These are phyloP conservation scores for Podarcis siculus DNA, from an alignment of 2,797 vertebrate genomes.

Conservation along the genomic window DNA sequence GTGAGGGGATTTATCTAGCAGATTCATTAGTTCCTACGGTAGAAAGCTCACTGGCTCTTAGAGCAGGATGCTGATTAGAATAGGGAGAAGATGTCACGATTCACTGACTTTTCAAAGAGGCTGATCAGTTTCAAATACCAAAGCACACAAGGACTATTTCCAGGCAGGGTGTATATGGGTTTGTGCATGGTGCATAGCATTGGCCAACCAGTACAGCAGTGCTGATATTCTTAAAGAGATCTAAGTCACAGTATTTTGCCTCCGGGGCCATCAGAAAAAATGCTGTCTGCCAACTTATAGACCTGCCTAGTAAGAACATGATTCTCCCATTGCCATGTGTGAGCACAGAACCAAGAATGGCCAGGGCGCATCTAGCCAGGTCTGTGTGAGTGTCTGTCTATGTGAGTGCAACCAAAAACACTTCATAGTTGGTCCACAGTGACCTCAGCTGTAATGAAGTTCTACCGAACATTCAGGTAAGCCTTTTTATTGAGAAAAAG, in stretches of 20 bases:
- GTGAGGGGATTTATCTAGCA: not conserved
- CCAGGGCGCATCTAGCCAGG: not conserved
- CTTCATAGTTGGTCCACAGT: too few species aligned
- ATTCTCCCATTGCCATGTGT: not conserved
- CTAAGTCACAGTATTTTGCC: not conserved
- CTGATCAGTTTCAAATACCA: conserved; percentile 9
- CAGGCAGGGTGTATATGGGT: not conserved
- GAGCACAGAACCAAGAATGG: not conserved
- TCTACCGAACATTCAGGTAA: too few species aligned
- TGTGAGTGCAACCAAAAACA: too few species aligned
- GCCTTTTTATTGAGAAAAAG: too few species aligned
- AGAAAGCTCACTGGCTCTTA: not conserved
- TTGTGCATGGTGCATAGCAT: not conserved
- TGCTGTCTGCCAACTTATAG: too few species aligned
- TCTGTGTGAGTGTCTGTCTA: too few species aligned
- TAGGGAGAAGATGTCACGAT: not conserved
- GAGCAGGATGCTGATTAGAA: conserved; percentile 16
- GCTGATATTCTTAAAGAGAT: not conserved
- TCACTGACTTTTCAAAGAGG: conserved; percentile 3
- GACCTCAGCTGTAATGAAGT: too few species aligned
- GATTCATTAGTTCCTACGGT: not conserved
- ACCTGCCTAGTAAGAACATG: not conserved
- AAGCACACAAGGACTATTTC: not conserved
- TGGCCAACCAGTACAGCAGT: not conserved
- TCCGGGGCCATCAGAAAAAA: not conserved